Percentiles rank a stretch among this genome's conserved stretches.
Conservation (phyloP, 2,888 invertebrate species). For the Ptychoptera contaminata region DNA sequence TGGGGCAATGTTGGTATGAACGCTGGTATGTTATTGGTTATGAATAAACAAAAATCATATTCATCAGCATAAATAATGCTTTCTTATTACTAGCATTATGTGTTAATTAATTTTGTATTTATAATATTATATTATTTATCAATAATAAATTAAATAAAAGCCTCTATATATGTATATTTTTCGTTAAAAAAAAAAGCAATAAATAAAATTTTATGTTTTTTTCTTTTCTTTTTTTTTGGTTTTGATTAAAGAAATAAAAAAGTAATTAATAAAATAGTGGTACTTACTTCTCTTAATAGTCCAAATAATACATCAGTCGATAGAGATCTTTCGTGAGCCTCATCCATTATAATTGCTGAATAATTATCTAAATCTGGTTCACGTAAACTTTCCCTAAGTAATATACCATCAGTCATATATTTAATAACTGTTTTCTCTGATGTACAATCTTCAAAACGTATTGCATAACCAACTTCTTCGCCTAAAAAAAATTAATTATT, state of each 20-base stretch:
- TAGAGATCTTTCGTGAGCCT: constrained; percentile 95
- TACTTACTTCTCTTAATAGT: constrained; percentile 70
- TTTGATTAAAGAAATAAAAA: not conserved
- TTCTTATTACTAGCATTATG: constrained; percentile 2
- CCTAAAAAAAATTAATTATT: constrained; percentile 28
- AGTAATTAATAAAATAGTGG: constrained; percentile 4
- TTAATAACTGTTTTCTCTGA: constrained; percentile 85
- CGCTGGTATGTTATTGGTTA: constrained; percentile 48
- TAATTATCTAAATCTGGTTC: constrained; percentile 96
- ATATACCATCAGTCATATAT: constrained; percentile 99
- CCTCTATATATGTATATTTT: not conserved
- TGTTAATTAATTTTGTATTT: not conserved
- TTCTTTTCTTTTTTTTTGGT: no score
- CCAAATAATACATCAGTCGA: constrained; percentile 98
- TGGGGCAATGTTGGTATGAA: constrained; percentile 57
- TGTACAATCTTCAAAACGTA: constrained; percentile 99
- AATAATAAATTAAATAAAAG: not conserved
- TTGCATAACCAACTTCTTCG: constrained; percentile 94
- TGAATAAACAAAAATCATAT: constrained; percentile 31
- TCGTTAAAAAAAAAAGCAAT: not conserved
- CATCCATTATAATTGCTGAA: constrained; percentile 98
- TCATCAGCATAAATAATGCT: constrained; percentile 15
- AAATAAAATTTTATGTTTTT: not conserved
- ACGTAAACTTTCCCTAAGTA: constrained; percentile 85
- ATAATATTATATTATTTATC: not conserved